Evolutionary conservation across 64 coral and sea anemone genomes (phyloP).

Genomic region (Montipora capricornis): DNA sequence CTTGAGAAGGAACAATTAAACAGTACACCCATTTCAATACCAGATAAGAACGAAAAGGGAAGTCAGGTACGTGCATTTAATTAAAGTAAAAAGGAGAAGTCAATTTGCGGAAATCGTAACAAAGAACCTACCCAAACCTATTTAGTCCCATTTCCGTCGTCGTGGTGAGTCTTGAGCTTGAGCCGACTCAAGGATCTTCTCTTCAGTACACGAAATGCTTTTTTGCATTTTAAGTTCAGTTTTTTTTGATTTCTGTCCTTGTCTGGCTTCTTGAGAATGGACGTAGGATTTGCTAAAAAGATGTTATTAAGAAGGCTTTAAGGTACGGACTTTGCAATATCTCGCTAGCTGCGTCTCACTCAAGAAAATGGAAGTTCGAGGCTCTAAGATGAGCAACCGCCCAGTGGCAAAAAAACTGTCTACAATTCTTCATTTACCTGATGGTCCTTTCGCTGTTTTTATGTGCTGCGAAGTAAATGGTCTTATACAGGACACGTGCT

Average conservation of each 20-base stretch:
- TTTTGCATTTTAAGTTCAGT: constrained; percentile 63
- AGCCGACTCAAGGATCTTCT: constrained; percentile 10
- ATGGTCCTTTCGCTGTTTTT: constrained; percentile 75
- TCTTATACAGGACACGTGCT: constrained; percentile 56
- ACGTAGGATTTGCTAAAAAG: neutral
- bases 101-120: too few relatives aligned
- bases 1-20: neutral
- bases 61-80: neutral
- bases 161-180: neutral
- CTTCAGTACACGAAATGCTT: constrained; percentile 69
- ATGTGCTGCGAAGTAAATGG: constrained; percentile 50
- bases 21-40: too few relatives aligned
- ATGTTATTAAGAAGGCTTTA: neutral
- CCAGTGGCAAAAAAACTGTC: neutral
- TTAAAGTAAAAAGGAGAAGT: too few relatives aligned
- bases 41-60: too few relatives aligned
- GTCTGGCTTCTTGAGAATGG: neutral
- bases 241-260: neutral
- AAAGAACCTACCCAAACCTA: neutral
- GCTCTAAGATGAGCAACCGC: neutral
- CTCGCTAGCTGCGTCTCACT: neutral
- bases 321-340: too few relatives aligned
- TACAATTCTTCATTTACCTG: constrained; percentile 18
- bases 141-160: too few relatives aligned
- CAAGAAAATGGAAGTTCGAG: neutral